These are phyloP conservation scores for Neolamprologus ventralis DNA, from an alignment of 2,113 vertebrate species.

Conservation along the genomic window DNA sequence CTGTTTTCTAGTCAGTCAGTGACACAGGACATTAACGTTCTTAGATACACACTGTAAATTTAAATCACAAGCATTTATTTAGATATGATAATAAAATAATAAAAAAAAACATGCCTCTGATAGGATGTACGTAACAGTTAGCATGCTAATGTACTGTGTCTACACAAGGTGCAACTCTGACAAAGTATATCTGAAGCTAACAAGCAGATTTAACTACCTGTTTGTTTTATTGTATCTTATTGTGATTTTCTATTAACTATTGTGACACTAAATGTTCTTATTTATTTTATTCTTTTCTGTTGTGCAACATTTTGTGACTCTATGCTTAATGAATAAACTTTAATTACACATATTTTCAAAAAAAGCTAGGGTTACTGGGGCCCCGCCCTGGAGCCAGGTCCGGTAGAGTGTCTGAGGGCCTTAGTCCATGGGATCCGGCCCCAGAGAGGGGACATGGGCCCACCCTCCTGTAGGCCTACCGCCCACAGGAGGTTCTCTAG, in stretches of 20 bases:
- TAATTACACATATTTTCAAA: neutral
- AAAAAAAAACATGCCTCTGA: neutral
- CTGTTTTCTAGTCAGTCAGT: neutral
- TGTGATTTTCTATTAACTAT: neutral
- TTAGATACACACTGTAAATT: neutral
- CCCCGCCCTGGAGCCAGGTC: neutral
- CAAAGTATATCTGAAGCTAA: neutral
- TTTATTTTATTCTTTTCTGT: fast-evolving
- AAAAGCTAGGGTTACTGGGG: neutral
- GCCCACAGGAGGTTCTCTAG: neutral
- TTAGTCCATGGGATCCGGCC: neutral
- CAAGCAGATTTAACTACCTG: neutral
- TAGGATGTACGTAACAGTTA: neutral
- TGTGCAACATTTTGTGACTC: neutral
- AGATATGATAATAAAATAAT: neutral
- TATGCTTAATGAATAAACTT: neutral
- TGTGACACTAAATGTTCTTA: neutral
- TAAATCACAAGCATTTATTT: neutral
- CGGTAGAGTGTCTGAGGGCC: neutral
- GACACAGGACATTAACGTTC: neutral
- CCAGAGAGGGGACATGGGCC: neutral
- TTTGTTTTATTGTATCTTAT: neutral
- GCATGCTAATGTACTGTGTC: neutral
- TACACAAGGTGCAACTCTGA: neutral
- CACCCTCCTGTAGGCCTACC: fast-evolving